Evolutionary conservation across 2,797 vertebrate species (phyloP).

Genomic region (Mormyrops boulengeri): DNA sequence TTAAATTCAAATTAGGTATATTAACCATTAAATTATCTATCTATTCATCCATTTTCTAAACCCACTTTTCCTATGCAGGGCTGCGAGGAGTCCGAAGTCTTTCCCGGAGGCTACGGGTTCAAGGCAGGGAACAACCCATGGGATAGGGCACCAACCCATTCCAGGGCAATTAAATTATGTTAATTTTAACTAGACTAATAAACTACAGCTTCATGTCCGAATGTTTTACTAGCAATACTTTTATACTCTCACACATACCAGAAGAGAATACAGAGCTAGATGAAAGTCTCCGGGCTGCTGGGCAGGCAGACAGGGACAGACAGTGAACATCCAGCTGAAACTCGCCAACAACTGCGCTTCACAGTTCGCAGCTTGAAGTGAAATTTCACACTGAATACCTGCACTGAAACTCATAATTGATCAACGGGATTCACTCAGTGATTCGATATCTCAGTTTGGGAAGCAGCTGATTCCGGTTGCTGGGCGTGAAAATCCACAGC

Average conservation of each 20-base stretch:
- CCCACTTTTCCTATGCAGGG: not conserved
- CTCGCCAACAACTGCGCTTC: slow-evolving; percentile 53
- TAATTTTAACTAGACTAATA: not conserved
- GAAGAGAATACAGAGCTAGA: not conserved
- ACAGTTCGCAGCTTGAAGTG: slow-evolving; percentile 47
- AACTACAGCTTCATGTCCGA: not conserved
- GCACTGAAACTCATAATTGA: slow-evolving; percentile 57
- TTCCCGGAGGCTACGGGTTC: not conserved
- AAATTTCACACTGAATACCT: slow-evolving; percentile 65
- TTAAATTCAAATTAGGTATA: not conserved
- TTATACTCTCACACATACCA: not conserved
- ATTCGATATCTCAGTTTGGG: slow-evolving; percentile 41
- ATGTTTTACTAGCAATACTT: not conserved
- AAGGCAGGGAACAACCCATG: not conserved
- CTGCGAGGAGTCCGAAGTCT: not conserved
- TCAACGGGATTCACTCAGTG: slow-evolving; percentile 58
- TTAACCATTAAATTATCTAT: not conserved
- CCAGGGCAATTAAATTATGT: not conserved
- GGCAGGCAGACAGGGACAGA: slow-evolving; percentile 30
- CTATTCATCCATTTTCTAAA: not conserved
- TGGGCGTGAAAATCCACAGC: slow-evolving; percentile 35
- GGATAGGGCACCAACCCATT: not conserved
- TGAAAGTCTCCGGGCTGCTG: not conserved
- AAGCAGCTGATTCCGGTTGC: slow-evolving; percentile 39
- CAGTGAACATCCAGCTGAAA: slow-evolving; percentile 32